Base-by-base conservation (phyloP, 2,797 vertebrate species). In the Simalia tracyae region DNA sequence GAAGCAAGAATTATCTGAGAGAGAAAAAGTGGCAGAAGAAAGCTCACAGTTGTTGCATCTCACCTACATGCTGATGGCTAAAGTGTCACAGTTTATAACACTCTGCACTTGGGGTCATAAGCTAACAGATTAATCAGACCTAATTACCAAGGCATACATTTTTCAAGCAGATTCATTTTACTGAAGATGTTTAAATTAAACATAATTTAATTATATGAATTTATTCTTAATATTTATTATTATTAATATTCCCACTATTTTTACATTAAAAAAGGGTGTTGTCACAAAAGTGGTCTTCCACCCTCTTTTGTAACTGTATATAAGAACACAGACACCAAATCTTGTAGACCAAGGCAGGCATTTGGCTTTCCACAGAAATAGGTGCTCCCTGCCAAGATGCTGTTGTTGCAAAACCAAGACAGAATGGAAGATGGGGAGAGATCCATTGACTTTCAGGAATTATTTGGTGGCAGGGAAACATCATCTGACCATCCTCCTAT, bases 1-100 rank as follows among this genome's bases (percentile, higher is more conserved):
- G 76, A 91, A 93, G 14, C 24, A 89, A 93, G 86, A 94, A 95
- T 93, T 91, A 95, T 57, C 96, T 84, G 66, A 50, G 92, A 2
- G 12, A 22, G 42, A 46, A 46, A 81, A 81, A 81, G 76, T 11
- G 22, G 42, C 22, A 4, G 61, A 24, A 54, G 31, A 42, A 64
- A 85, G 5, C 31, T 4, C 28, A 68, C 92, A 19, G 94, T 85
- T 88, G 92, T 22, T 26, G 2, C n/a, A 14, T 24, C 64, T 24
- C 28, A 0, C 64, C 1, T 17, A n/a, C 31, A 54, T 42, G 92
- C 91, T 92, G 92, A 68, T 26, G 92, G 94, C 93, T 88, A 50
- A 46, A 46, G 42, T 89, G 11, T 15, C 68, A 57, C 0, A 90
- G 95, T 92, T 95, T 90, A 46, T 81, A 24, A 81, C 76, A 81